A percentile compares a stretch with the other conserved stretches of the same genome.
phyloP scores from a whole-genome alignment of 2,888 invertebrate genomes.

The Ischnura elegans region DNA sequence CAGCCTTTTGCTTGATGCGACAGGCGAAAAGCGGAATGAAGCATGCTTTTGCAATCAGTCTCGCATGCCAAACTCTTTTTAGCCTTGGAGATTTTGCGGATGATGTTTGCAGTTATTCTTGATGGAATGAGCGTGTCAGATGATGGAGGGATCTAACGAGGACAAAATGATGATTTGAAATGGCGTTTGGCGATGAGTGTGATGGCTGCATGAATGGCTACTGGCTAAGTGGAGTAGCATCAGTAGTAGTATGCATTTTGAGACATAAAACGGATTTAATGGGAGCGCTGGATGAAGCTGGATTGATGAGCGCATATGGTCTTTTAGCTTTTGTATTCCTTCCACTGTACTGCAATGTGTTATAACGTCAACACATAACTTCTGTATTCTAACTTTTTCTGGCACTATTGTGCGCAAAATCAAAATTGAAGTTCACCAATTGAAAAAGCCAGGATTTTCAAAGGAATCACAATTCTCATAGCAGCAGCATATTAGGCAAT shows the following conservation, averaged over 20 bases:
- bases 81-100: not conserved
- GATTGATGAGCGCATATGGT: not conserved
- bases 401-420: too few species aligned
- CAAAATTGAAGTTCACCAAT: too few species aligned
- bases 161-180: slow-evolving; percentile 3
- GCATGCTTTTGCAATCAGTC: slow-evolving; percentile 22
- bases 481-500: too few species aligned
- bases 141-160: not conserved
- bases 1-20: not conserved
- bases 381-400: too few species aligned
- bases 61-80: not conserved
- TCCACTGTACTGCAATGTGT: too few species aligned
- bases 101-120: not conserved
- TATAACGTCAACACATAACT: too few species aligned
- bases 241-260: not conserved
- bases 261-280: not conserved
- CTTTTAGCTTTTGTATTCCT: too few species aligned
- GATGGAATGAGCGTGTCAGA: not conserved
- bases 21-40: not conserved
- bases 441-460: too few species aligned
- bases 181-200: not conserved
- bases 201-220: not conserved
- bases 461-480: too few species aligned
- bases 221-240: not conserved
- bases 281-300: not conserved